These are phyloP conservation scores for Passer domesticus DNA, from an alignment of 2,113 vertebrate genomes.

Conservation along the genomic window DNA sequence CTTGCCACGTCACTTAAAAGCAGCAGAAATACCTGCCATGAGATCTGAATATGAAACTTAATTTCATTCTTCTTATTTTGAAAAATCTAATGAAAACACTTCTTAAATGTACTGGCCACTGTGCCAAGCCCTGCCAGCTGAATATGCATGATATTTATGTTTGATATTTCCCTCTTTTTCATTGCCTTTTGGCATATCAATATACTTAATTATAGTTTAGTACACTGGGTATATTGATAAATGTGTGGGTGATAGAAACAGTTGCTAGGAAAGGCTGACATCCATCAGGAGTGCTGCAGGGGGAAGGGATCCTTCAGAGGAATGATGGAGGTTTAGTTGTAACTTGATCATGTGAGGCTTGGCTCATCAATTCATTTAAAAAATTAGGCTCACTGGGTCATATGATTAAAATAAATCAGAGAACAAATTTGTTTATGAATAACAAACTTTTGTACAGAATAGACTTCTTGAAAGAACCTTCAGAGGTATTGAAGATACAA, in stretches of 20 bases:
- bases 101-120: not conserved
- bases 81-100: not conserved
- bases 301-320: not conserved
- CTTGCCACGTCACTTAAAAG: not conserved
- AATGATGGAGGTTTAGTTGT: not conserved
- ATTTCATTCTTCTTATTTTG: not conserved
- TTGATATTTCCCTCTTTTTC: not conserved
- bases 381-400: not conserved
- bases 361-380: not conserved
- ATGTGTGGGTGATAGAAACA: not conserved
- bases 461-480: not conserved
- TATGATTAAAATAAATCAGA: not conserved
- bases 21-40: rapidly evolving
- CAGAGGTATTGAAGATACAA: not conserved
- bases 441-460: not conserved
- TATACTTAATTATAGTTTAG: not conserved
- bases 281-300: not conserved
- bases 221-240: not conserved
- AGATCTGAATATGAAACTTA: not conserved
- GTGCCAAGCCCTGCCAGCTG: not conserved
- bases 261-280: not conserved
- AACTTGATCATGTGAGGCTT: not conserved
- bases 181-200: not conserved
- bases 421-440: not conserved
- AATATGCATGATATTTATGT: not conserved